Evolutionary conservation across 2,113 vertebrate genomes (phyloP), one percentile per base, ranked within the genome.

Genomic region (Eurypyga helias): DNA sequence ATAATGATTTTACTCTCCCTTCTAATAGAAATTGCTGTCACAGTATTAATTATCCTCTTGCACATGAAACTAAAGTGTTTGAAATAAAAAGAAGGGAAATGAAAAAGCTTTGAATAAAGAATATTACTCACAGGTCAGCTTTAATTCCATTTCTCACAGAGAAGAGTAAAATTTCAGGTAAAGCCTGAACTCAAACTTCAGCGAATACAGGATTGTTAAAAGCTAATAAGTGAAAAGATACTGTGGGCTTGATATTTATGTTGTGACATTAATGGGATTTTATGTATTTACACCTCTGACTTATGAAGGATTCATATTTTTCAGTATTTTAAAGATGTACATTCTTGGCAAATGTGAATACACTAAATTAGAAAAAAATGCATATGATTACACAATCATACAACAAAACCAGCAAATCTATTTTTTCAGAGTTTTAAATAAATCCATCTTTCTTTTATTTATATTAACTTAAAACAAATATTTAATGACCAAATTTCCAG

Each of bases 31-130:
- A 60, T 13, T 72, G 6, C 17, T 86, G 31, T 60, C 78, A 87
- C 29, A 36, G 25, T 66, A 67, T 93, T 95, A 96, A 92, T 95
- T 93, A 90, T 83, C n/a, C 7, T 87, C 38, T 24, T 87, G 45
- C 45, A 91, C 71, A 49, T 45, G 49, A 94, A 92, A 64, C 13
- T 88, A 28, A 1, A 23, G 9, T 19, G 9, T 58, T 81, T 76
- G 28, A 93, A 90, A 67, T 43, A 65, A 87, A 90, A 87, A 48
- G 9, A 46, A 77, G 54, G 16, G 31, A 72, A 90, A 48, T 31
- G 55, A 64, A 48, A 43, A 66, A 3, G 4, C 14, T 92, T 93
- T 97, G n/a, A 48, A 93, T 88, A 57, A 61, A 71, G 61, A 70
- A 31, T 66, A 83, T 45, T 61, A 29, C 49, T 86, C 46, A 33